phyloP scores from a whole-genome alignment of 2,797 vertebrate species.

The Peromyscus nudipes region DNA sequence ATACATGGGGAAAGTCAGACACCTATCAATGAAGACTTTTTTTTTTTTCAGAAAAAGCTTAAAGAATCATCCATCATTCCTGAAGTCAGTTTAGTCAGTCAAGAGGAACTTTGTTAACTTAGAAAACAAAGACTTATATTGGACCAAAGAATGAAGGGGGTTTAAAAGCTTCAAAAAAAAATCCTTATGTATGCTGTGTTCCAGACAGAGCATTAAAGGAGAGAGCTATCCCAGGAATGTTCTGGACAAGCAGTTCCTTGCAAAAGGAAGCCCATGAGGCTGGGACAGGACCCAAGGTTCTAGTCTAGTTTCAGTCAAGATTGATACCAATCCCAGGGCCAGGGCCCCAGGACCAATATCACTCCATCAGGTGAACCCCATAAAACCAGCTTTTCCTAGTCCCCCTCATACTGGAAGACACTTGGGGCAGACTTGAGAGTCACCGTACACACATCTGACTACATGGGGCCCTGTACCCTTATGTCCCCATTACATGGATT shows the following conservation, averaged over 20 bases:
- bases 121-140: not conserved
- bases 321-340: not conserved
- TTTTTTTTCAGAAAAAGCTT: not conserved
- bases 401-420: not conserved
- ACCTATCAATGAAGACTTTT: not conserved
- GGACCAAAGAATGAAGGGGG: not conserved
- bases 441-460: not conserved
- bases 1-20: not conserved
- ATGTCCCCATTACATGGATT: not conserved
- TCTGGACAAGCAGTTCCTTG: not conserved
- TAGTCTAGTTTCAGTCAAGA: not conserved
- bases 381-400: not conserved
- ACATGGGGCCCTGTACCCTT: not conserved
- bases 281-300: not conserved
- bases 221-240: not conserved
- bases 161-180: not conserved
- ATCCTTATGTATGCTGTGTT: not conserved
- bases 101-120: conserved; percentile 39
- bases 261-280: not conserved
- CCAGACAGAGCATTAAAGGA: not conserved
- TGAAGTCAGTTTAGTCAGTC: conserved; percentile 30
- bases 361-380: not conserved
- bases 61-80: not conserved
- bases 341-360: not conserved
- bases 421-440: not conserved